A percentile compares a stretch with the other conserved stretches of the same genome.
phyloP scores from a whole-genome alignment of 1,140 invertebrate genomes.

The Matsumurasca onukii region DNA sequence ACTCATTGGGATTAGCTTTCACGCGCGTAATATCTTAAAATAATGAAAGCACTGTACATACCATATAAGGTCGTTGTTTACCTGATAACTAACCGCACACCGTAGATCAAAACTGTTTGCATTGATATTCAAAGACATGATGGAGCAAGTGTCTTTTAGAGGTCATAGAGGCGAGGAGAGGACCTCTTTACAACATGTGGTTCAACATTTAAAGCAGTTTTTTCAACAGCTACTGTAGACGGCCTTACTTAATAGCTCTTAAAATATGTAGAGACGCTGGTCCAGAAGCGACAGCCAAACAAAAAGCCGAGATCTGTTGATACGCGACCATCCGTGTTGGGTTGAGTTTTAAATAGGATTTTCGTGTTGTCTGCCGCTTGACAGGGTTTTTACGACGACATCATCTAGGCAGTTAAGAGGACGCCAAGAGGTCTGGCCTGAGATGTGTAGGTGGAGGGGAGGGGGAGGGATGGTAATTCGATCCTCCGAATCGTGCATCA shows the following conservation, averaged over 20 bases:
- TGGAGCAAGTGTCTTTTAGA: too few species aligned
- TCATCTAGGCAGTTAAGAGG: conserved; percentile 14
- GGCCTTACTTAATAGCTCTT: conserved; percentile 1
- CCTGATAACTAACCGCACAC: too few species aligned
- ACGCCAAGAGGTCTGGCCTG: conserved; percentile 13
- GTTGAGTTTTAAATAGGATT: conserved; percentile 18
- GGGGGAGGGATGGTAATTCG: conserved; percentile 13
- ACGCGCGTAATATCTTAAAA: too few species aligned
- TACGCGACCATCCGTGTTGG: background rate
- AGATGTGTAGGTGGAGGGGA: background rate
- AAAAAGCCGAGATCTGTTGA: background rate
- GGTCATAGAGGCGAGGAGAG: too few species aligned
- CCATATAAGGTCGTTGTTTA: too few species aligned
- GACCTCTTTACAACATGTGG: background rate
- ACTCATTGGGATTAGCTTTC: too few species aligned
- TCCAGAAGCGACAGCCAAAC: background rate
- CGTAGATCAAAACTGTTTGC: too few species aligned
- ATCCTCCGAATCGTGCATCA: conserved; percentile 9
- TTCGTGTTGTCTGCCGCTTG: conserved; percentile 21
- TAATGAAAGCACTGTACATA: too few species aligned
- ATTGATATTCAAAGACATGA: too few species aligned
- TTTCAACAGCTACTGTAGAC: conserved; percentile 1
- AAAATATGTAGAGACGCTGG: background rate
- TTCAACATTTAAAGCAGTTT: conserved; percentile 12
- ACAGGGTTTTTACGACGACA: background rate